Evolutionary conservation across 2,888 invertebrate species (phyloP), one percentile per base, ranked within the genome.

Genomic region (Clivina fossor): DNA sequence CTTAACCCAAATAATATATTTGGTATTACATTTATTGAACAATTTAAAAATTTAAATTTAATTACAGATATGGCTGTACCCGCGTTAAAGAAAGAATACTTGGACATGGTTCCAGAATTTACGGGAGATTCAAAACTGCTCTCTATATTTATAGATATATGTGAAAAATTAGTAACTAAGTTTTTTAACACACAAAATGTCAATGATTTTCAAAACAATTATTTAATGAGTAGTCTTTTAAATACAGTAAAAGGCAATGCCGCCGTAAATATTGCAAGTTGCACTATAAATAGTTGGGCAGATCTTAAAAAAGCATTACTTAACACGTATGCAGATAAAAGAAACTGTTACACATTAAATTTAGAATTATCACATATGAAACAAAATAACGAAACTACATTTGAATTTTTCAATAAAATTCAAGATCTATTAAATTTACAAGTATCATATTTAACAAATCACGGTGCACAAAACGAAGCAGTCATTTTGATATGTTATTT

Each of bases 301-400:
- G 60, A 60, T 47, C 41, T 60, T 35, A 60, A 58, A 55, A 22
- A 3, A 2, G 58, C 59, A 4, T 18, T 61, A 20, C 9, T 56
- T 22, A 60, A 57, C 38, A 50, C 46, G 22, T 61, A 60, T 33
- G 43, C 53, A 13, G 58, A 57, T 44, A 53, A 58, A 60, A 15
- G 57, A 7, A 56, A 61, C 51, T 30, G 46, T 28, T 58, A 37
- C 33, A 61, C 53, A 8, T 35, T 60, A 13, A 40, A 28, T 28
- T 49, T 58, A 16, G 61, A 61, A 53, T 50, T 61, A 11, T 49
- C 51, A 9, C 55, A 55, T 41, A 15, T 60, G 19, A 49, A 50
- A 46, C 60, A 59, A 51, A 38, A 18, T 20, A 61, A 61, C 46
- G 57, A 57, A 55, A 48, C 56, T 1, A 35, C 49, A 8, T 59